Percentiles rank a stretch among this genome's conserved stretches.
Evolutionary conservation across 2,888 invertebrate genomes (phyloP).

Genomic region (Diadegma fenestrale): DNA sequence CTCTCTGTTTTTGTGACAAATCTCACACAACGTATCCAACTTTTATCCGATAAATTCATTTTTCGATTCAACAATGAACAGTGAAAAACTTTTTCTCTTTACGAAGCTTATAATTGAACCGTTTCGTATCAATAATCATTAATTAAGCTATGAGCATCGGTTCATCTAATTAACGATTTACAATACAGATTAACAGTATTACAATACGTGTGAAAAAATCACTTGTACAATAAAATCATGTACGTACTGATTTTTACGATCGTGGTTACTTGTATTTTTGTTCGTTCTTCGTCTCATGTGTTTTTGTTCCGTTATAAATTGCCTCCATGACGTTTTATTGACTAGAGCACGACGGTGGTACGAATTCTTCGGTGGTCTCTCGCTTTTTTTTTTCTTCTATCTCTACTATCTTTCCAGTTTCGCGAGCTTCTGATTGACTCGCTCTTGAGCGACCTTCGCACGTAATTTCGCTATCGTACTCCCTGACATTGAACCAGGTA

Average conservation of each 20-base stretch:
- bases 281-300: conserved; percentile 26
- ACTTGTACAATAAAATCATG: conserved; percentile 51
- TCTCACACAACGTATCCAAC: conserved; percentile 9
- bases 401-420: conserved; percentile 80
- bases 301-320: conserved; percentile 24
- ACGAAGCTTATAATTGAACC: conserved; percentile 39
- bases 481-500: conserved; percentile 91
- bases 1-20: conserved; percentile 13
- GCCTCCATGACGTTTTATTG: conserved; percentile 54
- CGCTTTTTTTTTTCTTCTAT: conserved; percentile 33
- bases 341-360: conserved; percentile 66
- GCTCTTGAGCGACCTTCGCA: conserved; percentile 86
- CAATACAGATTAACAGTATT: conserved; percentile 53
- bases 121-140: conserved; percentile 43
- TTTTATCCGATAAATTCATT: conserved; percentile 44
- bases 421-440: conserved; percentile 85
- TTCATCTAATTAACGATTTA: conserved; percentile 45
- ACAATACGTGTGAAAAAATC: conserved; percentile 56
- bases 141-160: conserved; percentile 52
- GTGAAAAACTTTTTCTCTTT: not conserved
- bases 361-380: conserved; percentile 32
- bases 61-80: conserved; percentile 19
- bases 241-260: conserved; percentile 56
- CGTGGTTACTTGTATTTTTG: conserved; percentile 54
- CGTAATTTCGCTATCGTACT: conserved; percentile 88